Evolutionary conservation across 2,113 vertebrate genomes (phyloP).

Genomic region (Oryzias curvinotus): DNA sequence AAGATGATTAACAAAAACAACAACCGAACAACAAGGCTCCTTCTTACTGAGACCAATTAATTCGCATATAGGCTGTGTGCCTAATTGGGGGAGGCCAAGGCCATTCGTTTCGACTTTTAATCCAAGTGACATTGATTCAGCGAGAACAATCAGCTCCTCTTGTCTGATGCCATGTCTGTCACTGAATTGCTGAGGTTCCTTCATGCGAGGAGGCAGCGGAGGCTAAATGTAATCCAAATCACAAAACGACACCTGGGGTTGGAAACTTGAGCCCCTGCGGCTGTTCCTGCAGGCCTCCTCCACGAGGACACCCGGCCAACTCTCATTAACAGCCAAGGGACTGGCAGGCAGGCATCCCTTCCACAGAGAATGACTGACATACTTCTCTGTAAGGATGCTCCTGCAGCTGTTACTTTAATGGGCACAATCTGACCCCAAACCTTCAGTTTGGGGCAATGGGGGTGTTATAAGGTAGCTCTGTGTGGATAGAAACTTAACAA

Average conservation of each 20-base stretch:
- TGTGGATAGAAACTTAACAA: slow-evolving; percentile 1
- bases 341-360: slow-evolving; percentile 1
- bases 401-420: slow-evolving; percentile 55
- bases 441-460: slow-evolving; percentile 9
- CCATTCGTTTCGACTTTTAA: slow-evolving; percentile 72
- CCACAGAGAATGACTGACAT: not conserved
- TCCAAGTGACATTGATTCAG: slow-evolving; percentile 73
- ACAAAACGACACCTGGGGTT: slow-evolving; percentile 74
- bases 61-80: slow-evolving; percentile 54
- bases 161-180: slow-evolving; percentile 62
- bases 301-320: slow-evolving; percentile 41
- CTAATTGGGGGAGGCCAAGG: slow-evolving; percentile 65
- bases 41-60: slow-evolving; percentile 66
- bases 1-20: slow-evolving; percentile 69
- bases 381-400: slow-evolving; percentile 24
- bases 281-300: slow-evolving; percentile 56
- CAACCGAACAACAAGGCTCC: slow-evolving; percentile 59
- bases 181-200: slow-evolving; percentile 38
- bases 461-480: slow-evolving; percentile 14
- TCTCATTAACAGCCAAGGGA: slow-evolving; percentile 54
- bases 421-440: slow-evolving; percentile 42
- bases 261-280: slow-evolving; percentile 68
- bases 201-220: slow-evolving; percentile 41
- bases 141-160: slow-evolving; percentile 62
- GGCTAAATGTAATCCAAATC: slow-evolving; percentile 67